Conservation (phyloP, 2,797 vertebrate genomes). For the Arnoldichthys spilopterus region DNA sequence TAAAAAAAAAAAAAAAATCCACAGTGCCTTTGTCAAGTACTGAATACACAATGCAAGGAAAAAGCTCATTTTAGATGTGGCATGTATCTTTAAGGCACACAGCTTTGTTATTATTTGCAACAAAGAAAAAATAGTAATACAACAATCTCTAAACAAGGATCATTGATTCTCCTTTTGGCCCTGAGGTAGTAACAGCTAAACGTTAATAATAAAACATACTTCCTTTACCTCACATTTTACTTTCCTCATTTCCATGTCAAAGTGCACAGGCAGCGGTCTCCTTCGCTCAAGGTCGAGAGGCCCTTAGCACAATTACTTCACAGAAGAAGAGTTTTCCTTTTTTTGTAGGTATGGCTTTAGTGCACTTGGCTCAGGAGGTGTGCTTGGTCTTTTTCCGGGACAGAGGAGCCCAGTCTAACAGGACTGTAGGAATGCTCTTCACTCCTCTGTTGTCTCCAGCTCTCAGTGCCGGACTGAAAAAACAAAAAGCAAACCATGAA, state of each 20-base stretch:
- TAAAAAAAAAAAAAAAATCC: conserved; percentile 31
- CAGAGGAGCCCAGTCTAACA: conserved; percentile 23
- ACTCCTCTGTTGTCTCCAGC: neutral
- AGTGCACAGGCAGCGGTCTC: neutral
- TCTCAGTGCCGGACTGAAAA: conserved; percentile 29
- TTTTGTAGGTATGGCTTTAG: conserved; percentile 1
- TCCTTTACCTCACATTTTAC: conserved; percentile 5
- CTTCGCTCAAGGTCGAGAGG: neutral
- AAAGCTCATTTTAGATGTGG: neutral
- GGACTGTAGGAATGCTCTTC: conserved; percentile 25
- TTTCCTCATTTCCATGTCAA: conserved; percentile 3
- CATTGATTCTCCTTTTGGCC: neutral
- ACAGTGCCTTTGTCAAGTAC: neutral
- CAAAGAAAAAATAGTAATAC: neutral
- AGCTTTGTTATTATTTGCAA: neutral
- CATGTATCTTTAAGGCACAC: conserved; percentile 9
- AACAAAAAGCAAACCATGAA: neutral
- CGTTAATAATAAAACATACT: neutral
- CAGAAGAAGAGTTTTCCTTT: neutral
- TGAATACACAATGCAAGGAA: neutral
- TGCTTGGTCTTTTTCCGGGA: conserved; percentile 49
- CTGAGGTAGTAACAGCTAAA: conserved; percentile 1
- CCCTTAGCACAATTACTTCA: neutral
- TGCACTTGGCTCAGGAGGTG: conserved; percentile 8
- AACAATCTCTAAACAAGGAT: neutral